Evolutionary conservation across 2,113 vertebrate species (phyloP).

Genomic region (Platycercus adscitus): DNA sequence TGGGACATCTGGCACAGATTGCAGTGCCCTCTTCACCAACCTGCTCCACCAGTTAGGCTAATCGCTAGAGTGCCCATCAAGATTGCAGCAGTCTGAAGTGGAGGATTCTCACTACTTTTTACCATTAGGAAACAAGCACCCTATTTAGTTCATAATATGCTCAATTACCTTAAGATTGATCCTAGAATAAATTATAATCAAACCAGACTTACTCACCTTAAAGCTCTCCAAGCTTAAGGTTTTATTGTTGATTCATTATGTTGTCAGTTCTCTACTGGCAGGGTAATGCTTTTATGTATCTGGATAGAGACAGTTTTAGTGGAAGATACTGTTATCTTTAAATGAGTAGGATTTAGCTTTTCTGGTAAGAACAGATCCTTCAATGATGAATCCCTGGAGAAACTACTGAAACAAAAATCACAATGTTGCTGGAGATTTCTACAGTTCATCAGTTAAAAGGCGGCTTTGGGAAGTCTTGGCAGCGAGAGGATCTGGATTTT

Average conservation of each 20-base stretch:
- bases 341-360: conserved; percentile 79
- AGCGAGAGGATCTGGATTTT: background rate
- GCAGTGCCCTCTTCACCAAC: background rate
- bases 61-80: background rate
- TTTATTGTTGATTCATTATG: conserved; percentile 85
- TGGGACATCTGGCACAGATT: background rate
- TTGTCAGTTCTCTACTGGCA: conserved; percentile 79
- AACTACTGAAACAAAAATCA: conserved; percentile 77
- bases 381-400: conserved; percentile 79
- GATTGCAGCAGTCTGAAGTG: conserved; percentile 40
- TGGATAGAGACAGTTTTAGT: conserved; percentile 76
- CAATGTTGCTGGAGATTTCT: conserved; percentile 72
- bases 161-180: conserved; percentile 81
- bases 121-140: conserved; percentile 60
- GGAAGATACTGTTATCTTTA: conserved; percentile 79
- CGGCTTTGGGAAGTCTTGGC: conserved; percentile 64
- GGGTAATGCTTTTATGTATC: conserved; percentile 79
- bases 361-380: conserved; percentile 81
- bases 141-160: conserved; percentile 75
- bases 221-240: conserved; percentile 80
- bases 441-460: conserved; percentile 72
- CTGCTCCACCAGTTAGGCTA: background rate
- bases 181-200: conserved; percentile 81
- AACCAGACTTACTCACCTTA: conserved; percentile 76
- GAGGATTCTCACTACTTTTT: conserved; percentile 31